Evolutionary conservation across 2,888 invertebrate species (phyloP).

Genomic region (Platerodrilus igneus): DNA sequence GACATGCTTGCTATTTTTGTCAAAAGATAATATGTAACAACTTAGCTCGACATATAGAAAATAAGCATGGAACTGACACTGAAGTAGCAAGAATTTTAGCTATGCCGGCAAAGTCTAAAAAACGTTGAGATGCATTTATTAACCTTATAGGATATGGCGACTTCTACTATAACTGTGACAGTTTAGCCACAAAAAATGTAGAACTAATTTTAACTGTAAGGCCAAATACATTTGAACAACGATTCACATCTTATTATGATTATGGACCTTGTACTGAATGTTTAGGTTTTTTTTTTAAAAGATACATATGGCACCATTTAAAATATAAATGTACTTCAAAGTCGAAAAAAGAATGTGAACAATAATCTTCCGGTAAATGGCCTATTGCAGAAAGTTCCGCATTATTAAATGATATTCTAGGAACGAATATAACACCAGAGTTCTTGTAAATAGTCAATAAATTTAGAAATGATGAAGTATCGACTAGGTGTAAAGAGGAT

Average conservation of each 20-base stretch:
- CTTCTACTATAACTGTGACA: constrained; percentile 17
- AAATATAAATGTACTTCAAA: constrained; percentile 4
- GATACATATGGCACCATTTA: constrained; percentile 16
- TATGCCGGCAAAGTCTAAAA: constrained; percentile 9
- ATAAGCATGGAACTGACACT: constrained; percentile 7
- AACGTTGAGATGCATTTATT: constrained; percentile 10
- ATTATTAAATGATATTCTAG: not conserved
- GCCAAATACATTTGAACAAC: constrained; percentile 2
- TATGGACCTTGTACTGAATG: constrained; percentile 20
- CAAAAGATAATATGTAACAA: constrained; percentile 12
- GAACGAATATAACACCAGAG: not conserved
- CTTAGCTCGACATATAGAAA: constrained; percentile 13
- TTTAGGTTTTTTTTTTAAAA: constrained; percentile 15
- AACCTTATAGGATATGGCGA: constrained; percentile 8
- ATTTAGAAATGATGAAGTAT: not conserved
- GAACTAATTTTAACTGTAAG: constrained; percentile 13
- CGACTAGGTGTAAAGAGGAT: not conserved
- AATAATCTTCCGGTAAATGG: too few relatives aligned
- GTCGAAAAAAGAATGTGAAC: not conserved
- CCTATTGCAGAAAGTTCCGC: too few relatives aligned
- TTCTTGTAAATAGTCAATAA: not conserved
- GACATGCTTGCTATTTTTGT: constrained; percentile 16
- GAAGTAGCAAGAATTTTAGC: constrained; percentile 7
- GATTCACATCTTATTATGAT: constrained; percentile 7
- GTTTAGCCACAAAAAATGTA: constrained; percentile 9